Conservation (phyloP, 2,888 invertebrate genomes). For the Gordius sp. region DNA sequence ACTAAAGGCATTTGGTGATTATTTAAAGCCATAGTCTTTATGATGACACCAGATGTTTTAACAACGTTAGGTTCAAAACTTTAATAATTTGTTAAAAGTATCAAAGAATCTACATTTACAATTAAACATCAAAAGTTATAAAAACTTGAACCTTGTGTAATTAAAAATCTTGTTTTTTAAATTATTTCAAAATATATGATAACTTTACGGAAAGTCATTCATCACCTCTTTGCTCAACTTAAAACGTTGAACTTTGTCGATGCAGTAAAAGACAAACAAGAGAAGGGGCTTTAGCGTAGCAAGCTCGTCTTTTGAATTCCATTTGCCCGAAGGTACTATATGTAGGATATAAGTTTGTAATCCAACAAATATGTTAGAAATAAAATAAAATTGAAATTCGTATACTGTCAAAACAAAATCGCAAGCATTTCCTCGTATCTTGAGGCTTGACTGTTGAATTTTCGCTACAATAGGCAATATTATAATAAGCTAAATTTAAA, state of each 20-base stretch:
- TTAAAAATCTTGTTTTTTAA: no score
- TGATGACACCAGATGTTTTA: no score
- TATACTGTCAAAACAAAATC: conserved; percentile 11
- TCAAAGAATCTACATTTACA: no score
- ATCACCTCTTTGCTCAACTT: conserved; percentile 62
- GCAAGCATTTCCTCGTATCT: conserved; percentile 31
- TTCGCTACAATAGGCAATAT: conserved; percentile 14
- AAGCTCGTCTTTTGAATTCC: conserved; percentile 31
- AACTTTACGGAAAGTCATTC: neutral
- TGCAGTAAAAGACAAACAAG: conserved; percentile 59
- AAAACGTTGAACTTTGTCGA: conserved; percentile 57
- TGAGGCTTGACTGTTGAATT: conserved; percentile 24
- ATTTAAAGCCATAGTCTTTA: no score
- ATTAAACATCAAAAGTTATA: no score
- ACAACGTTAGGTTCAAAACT: no score
- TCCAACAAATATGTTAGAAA: no score
- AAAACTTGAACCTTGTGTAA: no score
- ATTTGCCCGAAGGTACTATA: conserved; percentile 28
- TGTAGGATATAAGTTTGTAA: conserved; percentile 4
- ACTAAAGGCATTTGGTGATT: no score
- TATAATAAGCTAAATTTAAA: neutral
- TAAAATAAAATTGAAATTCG: no score
- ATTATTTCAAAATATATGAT: no score
- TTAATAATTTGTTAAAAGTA: no score
- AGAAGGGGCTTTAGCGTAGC: conserved; percentile 27